Percentiles rank a stretch among this genome's conserved stretches.
phyloP scores from a whole-genome alignment of 2,888 invertebrate genomes.

The Drosophila paranaensis region DNA sequence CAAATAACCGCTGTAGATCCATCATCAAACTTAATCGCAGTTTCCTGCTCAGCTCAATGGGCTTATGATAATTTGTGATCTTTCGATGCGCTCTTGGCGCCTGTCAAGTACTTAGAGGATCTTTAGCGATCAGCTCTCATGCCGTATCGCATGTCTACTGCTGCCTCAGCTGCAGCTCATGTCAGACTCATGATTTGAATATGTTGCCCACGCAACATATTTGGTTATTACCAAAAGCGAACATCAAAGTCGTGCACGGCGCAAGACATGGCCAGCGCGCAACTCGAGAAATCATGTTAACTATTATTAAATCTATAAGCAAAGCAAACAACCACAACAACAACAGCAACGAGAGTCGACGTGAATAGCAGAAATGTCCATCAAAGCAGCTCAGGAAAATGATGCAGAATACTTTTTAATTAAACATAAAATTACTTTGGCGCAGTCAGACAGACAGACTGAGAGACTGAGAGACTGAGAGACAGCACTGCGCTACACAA shows the following conservation, averaged over 20 bases:
- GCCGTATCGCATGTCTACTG: constrained; percentile 39
- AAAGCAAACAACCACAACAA: constrained; percentile 26
- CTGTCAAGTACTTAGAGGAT: constrained; percentile 35
- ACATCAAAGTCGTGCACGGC: constrained; percentile 75
- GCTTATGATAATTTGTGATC: constrained; percentile 48
- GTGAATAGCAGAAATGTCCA: constrained; percentile 77
- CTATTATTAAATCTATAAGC: constrained; percentile 79
- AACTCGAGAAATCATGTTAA: constrained; percentile 72
- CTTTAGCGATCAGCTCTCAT: constrained; percentile 14
- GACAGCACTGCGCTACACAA: constrained; percentile 31
- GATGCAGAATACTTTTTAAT: constrained; percentile 78
- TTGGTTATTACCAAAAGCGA: constrained; percentile 52
- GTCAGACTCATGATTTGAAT: constrained; percentile 65
- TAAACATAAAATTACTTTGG: constrained; percentile 79
- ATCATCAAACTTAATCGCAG: constrained; percentile 9
- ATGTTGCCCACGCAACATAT: constrained; percentile 70
- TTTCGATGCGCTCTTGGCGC: constrained; percentile 49
- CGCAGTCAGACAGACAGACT: constrained; percentile 49
- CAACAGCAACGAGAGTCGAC: constrained; percentile 35
- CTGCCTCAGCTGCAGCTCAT: constrained; percentile 45
- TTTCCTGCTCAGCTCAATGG: constrained; percentile 34
- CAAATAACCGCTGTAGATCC: constrained; percentile 9
- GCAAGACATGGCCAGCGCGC: constrained; percentile 43
- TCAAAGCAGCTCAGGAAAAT: constrained; percentile 64
- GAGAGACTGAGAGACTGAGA: constrained; percentile 5